Percentiles rank a stretch among this genome's conserved stretches.
These are phyloP conservation scores for Kryptopterus vitreolus DNA, from an alignment of 2,797 vertebrate species.

Conservation along the genomic window DNA sequence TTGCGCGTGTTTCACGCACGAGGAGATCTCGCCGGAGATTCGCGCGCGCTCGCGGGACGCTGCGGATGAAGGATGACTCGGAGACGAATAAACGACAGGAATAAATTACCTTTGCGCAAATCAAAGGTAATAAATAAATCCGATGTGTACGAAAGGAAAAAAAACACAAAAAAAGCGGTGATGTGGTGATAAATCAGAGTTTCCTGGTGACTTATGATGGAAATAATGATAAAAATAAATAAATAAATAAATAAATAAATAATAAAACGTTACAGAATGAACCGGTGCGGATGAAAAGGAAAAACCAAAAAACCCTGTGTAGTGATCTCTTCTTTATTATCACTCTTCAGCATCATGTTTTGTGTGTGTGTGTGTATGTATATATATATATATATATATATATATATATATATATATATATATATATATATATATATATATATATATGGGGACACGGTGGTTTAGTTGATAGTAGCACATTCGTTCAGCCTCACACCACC, in stretches of 20 bases:
- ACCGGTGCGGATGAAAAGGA: neutral
- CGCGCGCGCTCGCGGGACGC: neutral
- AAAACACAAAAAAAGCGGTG: neutral
- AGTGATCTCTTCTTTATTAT: too few species aligned
- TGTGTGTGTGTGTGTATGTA: too few species aligned
- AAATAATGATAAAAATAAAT: neutral
- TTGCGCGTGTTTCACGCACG: neutral
- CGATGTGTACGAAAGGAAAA: neutral
- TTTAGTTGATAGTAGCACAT: too few species aligned
- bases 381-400: too few species aligned
- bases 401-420: too few species aligned
- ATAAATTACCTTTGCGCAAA: neutral
- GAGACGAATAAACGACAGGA: neutral
- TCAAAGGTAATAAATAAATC: neutral
- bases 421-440: too few species aligned
- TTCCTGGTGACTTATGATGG: neutral
- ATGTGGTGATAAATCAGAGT: neutral
- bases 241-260: neutral
- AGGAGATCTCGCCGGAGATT: neutral
- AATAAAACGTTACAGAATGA: neutral
- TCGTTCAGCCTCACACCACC: too few species aligned
- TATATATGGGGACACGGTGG: too few species aligned
- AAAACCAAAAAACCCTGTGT: too few species aligned
- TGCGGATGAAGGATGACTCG: neutral
- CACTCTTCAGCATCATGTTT: too few species aligned